These are phyloP conservation scores for Aphelenchoides bicaudatus DNA, from an alignment of 2,888 invertebrate genomes.

Conservation along the genomic window DNA sequence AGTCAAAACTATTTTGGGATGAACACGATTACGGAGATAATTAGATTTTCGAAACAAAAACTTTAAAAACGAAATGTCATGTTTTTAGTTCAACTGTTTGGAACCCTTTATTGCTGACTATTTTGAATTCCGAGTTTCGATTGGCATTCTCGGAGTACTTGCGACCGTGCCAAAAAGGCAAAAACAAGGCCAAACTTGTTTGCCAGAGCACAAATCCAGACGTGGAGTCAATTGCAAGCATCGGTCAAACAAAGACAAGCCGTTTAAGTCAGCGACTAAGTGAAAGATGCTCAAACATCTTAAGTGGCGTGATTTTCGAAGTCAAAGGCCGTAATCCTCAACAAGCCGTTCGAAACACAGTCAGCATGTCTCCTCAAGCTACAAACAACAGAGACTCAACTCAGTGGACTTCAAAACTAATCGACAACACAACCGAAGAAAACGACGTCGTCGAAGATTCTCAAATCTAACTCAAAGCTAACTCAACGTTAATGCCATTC, in stretches of 20 bases:
- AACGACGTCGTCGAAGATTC: too few relatives aligned
- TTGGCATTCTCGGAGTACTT: conserved; percentile 48
- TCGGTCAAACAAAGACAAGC: conserved; percentile 8
- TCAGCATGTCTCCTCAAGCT: too few relatives aligned
- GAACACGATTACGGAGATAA: too few relatives aligned
- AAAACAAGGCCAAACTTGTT: conserved; percentile 8
- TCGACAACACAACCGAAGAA: too few relatives aligned
- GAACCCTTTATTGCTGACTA: conserved; percentile 55
- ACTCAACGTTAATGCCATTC: too few relatives aligned
- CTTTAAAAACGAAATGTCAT: background rate
- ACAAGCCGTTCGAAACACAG: too few relatives aligned
- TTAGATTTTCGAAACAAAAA: conserved; percentile 2
- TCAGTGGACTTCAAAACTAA: conserved; percentile 1
- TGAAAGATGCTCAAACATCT: conserved; percentile 15
- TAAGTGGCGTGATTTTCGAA: conserved; percentile 11
- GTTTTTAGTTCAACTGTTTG: conserved; percentile 47
- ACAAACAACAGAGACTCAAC: background rate
- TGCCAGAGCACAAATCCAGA: conserved; percentile 2
- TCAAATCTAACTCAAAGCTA: too few relatives aligned
- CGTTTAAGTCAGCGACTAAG: background rate
- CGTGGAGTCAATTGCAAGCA: conserved; percentile 7
- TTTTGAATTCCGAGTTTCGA: conserved; percentile 57
- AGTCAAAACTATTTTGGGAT: too few relatives aligned
- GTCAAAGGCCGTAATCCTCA: conserved; percentile 11
- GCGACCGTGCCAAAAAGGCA: conserved; percentile 25